Base-by-base conservation (phyloP, 2,888 invertebrate genomes). In the Chloroclystis v-ata region DNA sequence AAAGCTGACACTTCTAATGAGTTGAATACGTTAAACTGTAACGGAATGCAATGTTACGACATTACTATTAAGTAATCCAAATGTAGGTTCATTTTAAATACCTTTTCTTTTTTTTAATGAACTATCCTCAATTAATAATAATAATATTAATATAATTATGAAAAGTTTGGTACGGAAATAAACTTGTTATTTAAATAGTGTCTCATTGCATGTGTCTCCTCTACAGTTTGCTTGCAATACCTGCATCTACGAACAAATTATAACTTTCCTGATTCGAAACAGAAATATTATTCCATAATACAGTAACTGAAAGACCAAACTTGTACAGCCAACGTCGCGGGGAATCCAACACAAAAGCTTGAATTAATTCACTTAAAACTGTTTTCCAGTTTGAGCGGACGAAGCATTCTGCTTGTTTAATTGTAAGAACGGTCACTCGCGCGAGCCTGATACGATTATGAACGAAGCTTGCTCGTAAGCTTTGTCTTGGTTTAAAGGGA, bases 1-100 rank as follows among this genome's bases (percentile, higher is more conserved):
- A 65, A 64, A 62, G 63, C 65, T 64, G 64, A 63, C 67, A 64
- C 63, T 54, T 63, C 61, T 74, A 75, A 75, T 68, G 73, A 69
- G 59, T 63, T 60, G 61, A 62, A 70, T 68, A 67, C 59, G 64
- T 69, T 68, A 54, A 59, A 57, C 61, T 63, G 63, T 62, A 67
- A 67, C 61, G 70, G 69, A 69, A 76, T 73, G 66, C 60, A 62
- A 59, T 59, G 58, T 67, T 65, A 63, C 64, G 60, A 63, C 62
- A 67, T 68, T 68, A 61, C 58, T 65, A 52, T 57, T 61, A 62
- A 61, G 20, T 58, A 63, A 60, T 65, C 65, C 59, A 63, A 69
- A 70, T 20, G 20, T 5, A 20, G 5, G 3, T 20, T 20, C 20
- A 5, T 4, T 20, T 20, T 20, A 20, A 20, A 20, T 20, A 20